Evolutionary conservation across 2,797 vertebrate genomes (phyloP), one percentile per base, ranked within the genome.

Genomic region (Danio aesculapii): DNA sequence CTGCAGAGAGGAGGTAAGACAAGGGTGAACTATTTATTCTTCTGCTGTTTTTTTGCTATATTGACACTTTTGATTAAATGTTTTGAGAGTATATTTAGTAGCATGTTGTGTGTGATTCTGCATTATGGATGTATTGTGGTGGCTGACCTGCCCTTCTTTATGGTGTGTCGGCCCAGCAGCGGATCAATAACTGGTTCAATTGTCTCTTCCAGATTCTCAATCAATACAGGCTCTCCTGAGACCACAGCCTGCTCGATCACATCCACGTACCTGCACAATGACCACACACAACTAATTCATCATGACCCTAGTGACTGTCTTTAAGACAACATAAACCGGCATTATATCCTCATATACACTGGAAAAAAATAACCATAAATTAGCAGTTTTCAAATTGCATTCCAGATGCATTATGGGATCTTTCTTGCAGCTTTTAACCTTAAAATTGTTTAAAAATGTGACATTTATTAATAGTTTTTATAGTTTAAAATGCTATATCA

Each of bases 191-290:
- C 86, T 16, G 93, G 93, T 86, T 93, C 91, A 53, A 93, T 91
- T 0, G 89, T 94, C 90, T 96, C 94, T 88, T 94, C 90, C 0
- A 95, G 89, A 84, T 94, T 96, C 85, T 95, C 92, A 57, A 95
- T 94, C 80, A 94, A 93, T 87, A 95, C 92, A 2, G 92, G 92
- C 58, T 92, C 87, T 41, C 93, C 93, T 64, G 90, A 87, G 80
- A 95, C 91, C 58, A 95, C 93, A 12, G 93, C 92, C 73, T 94
- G 89, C 73, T 95, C 92, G 84, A 92, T 94, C 71, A 94, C 87
- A 62, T 96, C 95, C 8, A 96, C 81, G 14, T 92, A 94, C 6
- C 92, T 95, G 74, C 7, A 84, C 47, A 79, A 61, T n/a, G 67
- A 43, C 30, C 21, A 73, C 72, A 69, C 14, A 57, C 21, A 61